Evolutionary conservation across 1,140 invertebrate genomes (phyloP).

Genomic region (Nautilus pompilius): DNA sequence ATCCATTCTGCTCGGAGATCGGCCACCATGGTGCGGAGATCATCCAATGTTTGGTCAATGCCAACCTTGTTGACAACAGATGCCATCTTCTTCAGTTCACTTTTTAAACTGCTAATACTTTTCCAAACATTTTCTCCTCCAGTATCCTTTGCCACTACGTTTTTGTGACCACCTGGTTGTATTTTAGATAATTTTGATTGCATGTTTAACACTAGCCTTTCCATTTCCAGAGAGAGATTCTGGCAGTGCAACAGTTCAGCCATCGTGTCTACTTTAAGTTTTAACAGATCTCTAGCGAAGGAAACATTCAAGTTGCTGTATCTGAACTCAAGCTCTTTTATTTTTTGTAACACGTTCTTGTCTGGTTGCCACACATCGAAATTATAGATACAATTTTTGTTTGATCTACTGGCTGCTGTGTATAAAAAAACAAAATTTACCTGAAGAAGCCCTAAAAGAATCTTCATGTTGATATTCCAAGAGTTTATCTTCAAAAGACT

Average conservation of each 20-base stretch:
- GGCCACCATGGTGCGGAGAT: constrained; percentile 27
- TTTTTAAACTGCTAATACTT: background rate
- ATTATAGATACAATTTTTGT: constrained; percentile 22
- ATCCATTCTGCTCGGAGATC: constrained; percentile 53
- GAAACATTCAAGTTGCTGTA: constrained; percentile 30
- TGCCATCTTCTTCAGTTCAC: constrained; percentile 9
- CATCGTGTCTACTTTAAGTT: constrained; percentile 16
- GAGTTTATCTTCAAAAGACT: too few relatives aligned
- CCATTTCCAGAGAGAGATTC: constrained; percentile 23
- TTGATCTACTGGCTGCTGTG: too few relatives aligned
- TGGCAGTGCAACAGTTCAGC: constrained; percentile 19
- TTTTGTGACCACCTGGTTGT: constrained; percentile 12
- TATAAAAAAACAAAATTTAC: too few relatives aligned
- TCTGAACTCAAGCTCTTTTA: constrained; percentile 29
- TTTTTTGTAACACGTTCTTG: constrained; percentile 27
- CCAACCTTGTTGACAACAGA: constrained; percentile 4
- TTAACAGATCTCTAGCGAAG: constrained; percentile 29
- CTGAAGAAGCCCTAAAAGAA: too few relatives aligned
- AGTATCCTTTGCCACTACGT: constrained; percentile 12
- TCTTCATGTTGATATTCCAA: too few relatives aligned
- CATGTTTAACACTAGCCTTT: constrained; percentile 12
- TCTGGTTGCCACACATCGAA: constrained; percentile 48
- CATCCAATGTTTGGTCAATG: constrained; percentile 9
- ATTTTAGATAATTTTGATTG: constrained; percentile 13
- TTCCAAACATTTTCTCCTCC: constrained; percentile 10